Base-by-base conservation (phyloP, 2,888 invertebrate genomes). In the Pyrrhosoma nymphula region DNA sequence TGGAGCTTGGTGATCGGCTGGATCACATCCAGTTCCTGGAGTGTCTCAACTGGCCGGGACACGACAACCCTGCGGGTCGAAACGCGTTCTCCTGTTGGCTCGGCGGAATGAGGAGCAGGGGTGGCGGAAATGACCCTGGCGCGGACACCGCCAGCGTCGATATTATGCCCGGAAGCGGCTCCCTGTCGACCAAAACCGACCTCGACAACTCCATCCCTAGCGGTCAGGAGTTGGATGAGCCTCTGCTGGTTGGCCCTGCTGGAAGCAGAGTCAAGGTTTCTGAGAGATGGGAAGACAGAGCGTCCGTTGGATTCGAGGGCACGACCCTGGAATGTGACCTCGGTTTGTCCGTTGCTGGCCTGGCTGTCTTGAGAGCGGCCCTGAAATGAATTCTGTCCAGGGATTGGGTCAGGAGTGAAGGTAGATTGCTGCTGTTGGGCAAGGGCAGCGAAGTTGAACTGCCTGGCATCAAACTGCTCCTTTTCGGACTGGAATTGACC, bases 41-140 rank as follows among this genome's bases (percentile, higher is more conserved):
- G 97, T 3, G 98, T 98, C 96, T 98, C 97, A 96, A 98, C 97
- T 30, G 98, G 98, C 95, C 97, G 97, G 96, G 97, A 97, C 88
- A 98, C 97, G n/a, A 98, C 98, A 95, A 98, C 97, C 95, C 98
- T 97, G 69, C 98, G 97, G 69, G 98, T 98, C 96, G 97, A 97
- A 95, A 97, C 97, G 95, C 97, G 97, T 96, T 98, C 98, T 95
- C 97, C 97, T 90, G 97, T 97, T 95, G 97, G 97, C 47, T 97
- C 97, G 0, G 97, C 97, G 96, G 97, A 97, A 6, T 97, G 97
- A 39, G 97, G 97, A 14, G 98, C 97, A 23, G 97, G 97, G 16
- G 97, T 97, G 88, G 97, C 97, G 39, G 98, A 97, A 95, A 98
- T 97, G 16, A 98, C 97, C 93, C 97, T 97, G 90, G 97, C 97